Evolutionary conservation across 2,113 vertebrate species (phyloP), one percentile per base, ranked within the genome.

Genomic region (Chaenogobius annularis): DNA sequence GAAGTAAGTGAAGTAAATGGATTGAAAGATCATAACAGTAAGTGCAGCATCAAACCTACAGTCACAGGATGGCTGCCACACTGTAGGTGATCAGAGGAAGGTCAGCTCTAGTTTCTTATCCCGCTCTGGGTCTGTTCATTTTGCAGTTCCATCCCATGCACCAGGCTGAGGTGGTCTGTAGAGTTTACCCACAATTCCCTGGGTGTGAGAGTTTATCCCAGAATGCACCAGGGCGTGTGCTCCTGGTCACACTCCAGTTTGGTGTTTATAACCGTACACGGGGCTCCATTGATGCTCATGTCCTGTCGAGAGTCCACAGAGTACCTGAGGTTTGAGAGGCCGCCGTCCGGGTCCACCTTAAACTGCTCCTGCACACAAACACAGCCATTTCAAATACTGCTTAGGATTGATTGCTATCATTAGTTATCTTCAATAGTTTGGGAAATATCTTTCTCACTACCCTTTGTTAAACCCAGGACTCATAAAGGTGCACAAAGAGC

Each of bases 291-390:
- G 83, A 99, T 93, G 0, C 74, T 94, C 90, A 99, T 69, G 3
- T 94, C 91, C 22, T 95, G 94, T 9, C 93, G 93, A 76, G 96
- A 95, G 65, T 96, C 96, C 20, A 98, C 90, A 0, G 43, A 89
- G 92, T 98, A 98, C 58, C 72, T 90, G n/a, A 99, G 92, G 14
- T 95, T 98, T 68, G 89, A 94, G 73, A 99, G 89, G 7, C 98
- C 98, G 35, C 98, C 98, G 10, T 96, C 94, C 0, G 92, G 94
- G 75, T 98, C 98, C 83, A 98, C 94, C 79, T 98, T 98, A 78
- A 98, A 99, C 87, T 99, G 98, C 3, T 98, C 98, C 98, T 99
- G 68, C 14, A 61, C 26, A 61, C 26, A 61, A 23, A 56, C 19
- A 54, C 5, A 5, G 26, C 26, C 26, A 1, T 31, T 1, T 31